These are phyloP conservation scores for Ochropleura leucogaster DNA, from an alignment of 2,888 invertebrate genomes.

Conservation along the genomic window DNA sequence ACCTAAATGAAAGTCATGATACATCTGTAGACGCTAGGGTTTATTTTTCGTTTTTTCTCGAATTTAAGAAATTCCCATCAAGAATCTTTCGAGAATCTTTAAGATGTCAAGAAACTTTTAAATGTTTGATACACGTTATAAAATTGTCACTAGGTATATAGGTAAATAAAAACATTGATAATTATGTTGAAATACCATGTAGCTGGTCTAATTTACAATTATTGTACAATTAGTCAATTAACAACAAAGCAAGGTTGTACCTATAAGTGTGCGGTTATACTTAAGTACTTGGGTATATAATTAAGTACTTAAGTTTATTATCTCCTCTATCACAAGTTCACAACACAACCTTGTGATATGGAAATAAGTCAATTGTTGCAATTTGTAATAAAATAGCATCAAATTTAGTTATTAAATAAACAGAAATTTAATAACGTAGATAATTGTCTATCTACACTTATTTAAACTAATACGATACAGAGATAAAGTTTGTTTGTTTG, in stretches of 20 bases:
- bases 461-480: too few relatives aligned
- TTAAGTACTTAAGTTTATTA: slow-evolving; percentile 8
- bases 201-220: not conserved
- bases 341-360: not conserved
- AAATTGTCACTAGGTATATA: too few relatives aligned
- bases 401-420: not conserved
- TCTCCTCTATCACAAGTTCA: slow-evolving; percentile 1
- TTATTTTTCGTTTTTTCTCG: too few relatives aligned
- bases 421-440: not conserved
- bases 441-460: too few relatives aligned
- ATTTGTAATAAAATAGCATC: not conserved
- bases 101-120: too few relatives aligned
- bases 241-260: slow-evolving; percentile 7
- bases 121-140: too few relatives aligned
- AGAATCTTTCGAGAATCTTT: too few relatives aligned
- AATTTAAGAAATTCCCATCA: too few relatives aligned
- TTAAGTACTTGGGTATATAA: not conserved
- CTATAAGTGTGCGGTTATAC: not conserved
- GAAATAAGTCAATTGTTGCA: not conserved
- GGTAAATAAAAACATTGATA: too few relatives aligned
- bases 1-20: too few relatives aligned
- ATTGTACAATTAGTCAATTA: slow-evolving; percentile 10
- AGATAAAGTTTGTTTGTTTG: too few relatives aligned
- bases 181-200: not conserved
- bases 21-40: not conserved